Conservation (phyloP, 1,140 invertebrate genomes). For the Pogonomyrmex californicus region DNA sequence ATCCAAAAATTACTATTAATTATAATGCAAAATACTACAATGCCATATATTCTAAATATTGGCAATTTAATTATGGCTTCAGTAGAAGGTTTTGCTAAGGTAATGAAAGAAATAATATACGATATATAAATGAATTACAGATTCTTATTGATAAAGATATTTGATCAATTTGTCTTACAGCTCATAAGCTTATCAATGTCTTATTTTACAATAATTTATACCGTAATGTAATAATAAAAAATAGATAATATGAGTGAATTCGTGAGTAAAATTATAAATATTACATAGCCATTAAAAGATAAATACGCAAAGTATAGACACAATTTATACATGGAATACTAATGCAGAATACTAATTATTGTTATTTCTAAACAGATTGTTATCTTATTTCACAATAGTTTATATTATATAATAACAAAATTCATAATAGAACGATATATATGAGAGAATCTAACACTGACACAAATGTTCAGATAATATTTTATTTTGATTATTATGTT, state of each 20-base stretch:
- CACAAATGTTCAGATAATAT: neutral
- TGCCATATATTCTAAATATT: neutral
- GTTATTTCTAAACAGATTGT: neutral
- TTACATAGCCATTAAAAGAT: neutral
- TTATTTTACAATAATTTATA: constrained; percentile 28
- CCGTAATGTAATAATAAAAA: neutral
- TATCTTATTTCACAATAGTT: neutral
- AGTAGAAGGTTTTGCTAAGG: constrained; percentile 31
- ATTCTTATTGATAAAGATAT: neutral
- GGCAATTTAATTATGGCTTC: constrained; percentile 10
- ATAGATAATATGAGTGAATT: neutral
- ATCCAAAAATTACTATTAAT: constrained; percentile 10
- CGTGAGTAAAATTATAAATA: constrained; percentile 1
- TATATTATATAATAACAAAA: neutral
- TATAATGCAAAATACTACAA: constrained; percentile 27
- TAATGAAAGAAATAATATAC: neutral
- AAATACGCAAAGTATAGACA: neutral
- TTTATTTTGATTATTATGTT: neutral
- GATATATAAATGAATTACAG: neutral
- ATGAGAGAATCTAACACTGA: neutral
- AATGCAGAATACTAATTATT: neutral
- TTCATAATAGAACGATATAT: neutral
- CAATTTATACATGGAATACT: neutral
- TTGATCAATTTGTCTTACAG: constrained; percentile 27
- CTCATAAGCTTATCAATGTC: constrained; percentile 8